Base-by-base conservation (phyloP, 64 coral and sea anemone species). In the Stichodactyla mertensii region DNA sequence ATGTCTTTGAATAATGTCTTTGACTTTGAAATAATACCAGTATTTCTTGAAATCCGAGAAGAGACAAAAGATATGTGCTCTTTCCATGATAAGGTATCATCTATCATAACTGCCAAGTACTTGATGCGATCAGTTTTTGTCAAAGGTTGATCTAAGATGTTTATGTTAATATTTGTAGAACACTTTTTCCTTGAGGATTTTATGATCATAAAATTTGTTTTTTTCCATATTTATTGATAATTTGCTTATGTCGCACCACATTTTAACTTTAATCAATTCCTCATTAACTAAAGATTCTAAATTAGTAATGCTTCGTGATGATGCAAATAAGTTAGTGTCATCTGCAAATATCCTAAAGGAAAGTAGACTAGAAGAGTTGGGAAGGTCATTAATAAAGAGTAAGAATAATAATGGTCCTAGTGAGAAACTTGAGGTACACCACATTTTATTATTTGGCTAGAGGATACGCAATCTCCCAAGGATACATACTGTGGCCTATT, bases 141-240 rank as follows among this genome's bases (percentile, higher is more conserved):
- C 18, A 28, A 55, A 19, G 7, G 55, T 55, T 82, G 24, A 10
- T 55, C 36, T 19, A 7, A 51, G 83, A 85, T 55, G 57, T 28
- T 59, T 55, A 58, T 56, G 12, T 58, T 9, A 9, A 85, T 55
- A 12, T 14, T 20, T n/a, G n/a, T n/a, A 7, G 19, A 7, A 62
- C 12, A 11, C 31, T 52, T 86, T 62, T 86, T 86, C 12, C 60
- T 8, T n/a, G 84, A 4, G 19, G 84, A 86, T 51, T 86, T 86
- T 45, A 86, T 24, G 1, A 86, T 86, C 84, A 86, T 86, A 13
- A 62, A 86, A 86, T 86, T 86, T 45, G 11, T 56, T 86, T 86
- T 86, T 86, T 19, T 27, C 51, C 24, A 61, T 52, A 61, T 64
- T 86, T 62, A 86, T 86, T 18, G 84, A 86, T 86, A 86, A 28